Base-by-base conservation (phyloP, 2,888 invertebrate genomes). In the Sesia apiformis region DNA sequence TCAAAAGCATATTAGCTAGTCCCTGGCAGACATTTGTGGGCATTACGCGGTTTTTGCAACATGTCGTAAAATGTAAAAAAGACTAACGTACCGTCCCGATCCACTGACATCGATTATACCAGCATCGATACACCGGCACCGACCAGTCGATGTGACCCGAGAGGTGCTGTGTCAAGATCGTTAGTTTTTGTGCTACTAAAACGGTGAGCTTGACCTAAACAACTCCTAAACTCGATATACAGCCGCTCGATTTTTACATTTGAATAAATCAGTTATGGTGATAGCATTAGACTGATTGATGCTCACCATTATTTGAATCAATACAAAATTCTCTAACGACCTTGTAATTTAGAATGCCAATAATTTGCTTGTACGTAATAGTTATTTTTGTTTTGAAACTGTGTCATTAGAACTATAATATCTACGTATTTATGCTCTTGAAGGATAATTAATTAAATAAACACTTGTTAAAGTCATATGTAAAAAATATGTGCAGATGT, bases 141-240 rank as follows among this genome's bases (percentile, higher is more conserved):
- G 43, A 46, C 8, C 8, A 46, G 43, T 8, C 3, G 43, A 46
- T 8, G 43, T 3, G 43, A 46, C 43, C 43, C 43, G 43, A 8
- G 23, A 46, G 8, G 8, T 58, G 69, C 65, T 63, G 66, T 78
- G 80, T 79, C 79, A 80, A 79, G 78, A 78, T 66, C 78, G 69
- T 65, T 52, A 53, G 57, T 55, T 53, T 46, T 8, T 46, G 4
- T 46, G 7, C n/a, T 46, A 46, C 8, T 46, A 8, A 46, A 46
- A 46, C 23, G 46, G 64, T 70, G 63, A 64, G 65, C 66, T 65
- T 73, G 67, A 70, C 70, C 63, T 55, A 54, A 43, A 49, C 55
- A 53, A 60, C 60, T 56, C 60, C 57, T 67, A 23, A 23, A 23
- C 23, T 23, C 23, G 23, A 23, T 23, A 23, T 23, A 23, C 23